Evolutionary conservation across 2,113 vertebrate species (phyloP).

Genomic region (Pithys albifrons): DNA sequence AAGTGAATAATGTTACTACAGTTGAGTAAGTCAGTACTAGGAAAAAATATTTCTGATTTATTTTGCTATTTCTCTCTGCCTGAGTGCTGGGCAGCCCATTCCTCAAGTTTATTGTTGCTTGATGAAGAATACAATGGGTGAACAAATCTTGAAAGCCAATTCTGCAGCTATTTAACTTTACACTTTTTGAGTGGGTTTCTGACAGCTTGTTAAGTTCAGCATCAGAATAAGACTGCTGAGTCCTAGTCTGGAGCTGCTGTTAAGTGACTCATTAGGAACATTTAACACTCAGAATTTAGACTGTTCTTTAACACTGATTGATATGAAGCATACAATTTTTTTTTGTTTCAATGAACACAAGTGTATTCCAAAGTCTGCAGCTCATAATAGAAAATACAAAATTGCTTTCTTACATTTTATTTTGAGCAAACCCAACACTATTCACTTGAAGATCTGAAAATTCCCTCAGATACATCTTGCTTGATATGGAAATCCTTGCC

Average conservation of each 20-base stretch:
- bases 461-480: background rate
- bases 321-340: background rate
- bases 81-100: background rate
- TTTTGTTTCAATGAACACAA: background rate
- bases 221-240: background rate
- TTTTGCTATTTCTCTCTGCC: constrained; percentile 10
- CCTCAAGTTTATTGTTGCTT: constrained; percentile 5
- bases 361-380: background rate
- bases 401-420: background rate
- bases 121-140: background rate
- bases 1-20: background rate
- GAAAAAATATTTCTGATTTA: background rate
- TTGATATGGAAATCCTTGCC: background rate
- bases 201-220: background rate
- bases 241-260: background rate
- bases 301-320: background rate
- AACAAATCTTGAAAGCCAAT: background rate
- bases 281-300: constrained; percentile 3
- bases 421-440: background rate
- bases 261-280: constrained; percentile 7
- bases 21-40: background rate
- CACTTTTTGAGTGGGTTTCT: background rate
- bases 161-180: background rate
- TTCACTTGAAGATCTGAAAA: background rate
- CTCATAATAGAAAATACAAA: background rate